phyloP scores from a whole-genome alignment of 2,113 vertebrate genomes.

The Junco hyemalis region DNA sequence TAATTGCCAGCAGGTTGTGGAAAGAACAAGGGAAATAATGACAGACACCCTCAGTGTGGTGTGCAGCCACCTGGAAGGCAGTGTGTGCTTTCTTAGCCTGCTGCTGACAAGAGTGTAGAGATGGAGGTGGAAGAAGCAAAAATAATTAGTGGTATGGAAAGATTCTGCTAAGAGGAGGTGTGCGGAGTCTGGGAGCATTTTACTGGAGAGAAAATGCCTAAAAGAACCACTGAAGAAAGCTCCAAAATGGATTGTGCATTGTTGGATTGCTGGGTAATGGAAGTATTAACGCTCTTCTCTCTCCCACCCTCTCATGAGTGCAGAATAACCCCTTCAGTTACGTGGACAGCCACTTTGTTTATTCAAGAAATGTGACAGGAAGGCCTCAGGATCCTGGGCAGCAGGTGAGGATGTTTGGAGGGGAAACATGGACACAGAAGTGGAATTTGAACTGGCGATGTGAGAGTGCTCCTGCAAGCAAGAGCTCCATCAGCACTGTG shows the following conservation, averaged over 20 bases:
- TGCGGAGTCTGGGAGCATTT: background rate
- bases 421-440: rapidly evolving
- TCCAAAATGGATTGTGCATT: background rate
- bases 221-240: background rate
- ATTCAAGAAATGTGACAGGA: background rate
- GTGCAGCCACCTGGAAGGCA: background rate
- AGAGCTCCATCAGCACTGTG: rapidly evolving
- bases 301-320: background rate
- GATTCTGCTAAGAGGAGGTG: background rate
- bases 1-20: background rate
- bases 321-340: background rate
- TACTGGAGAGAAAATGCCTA: background rate
- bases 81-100: background rate
- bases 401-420: background rate
- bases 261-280: background rate
- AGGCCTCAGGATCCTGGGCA: background rate
- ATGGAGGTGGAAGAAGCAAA: constrained; percentile 12
- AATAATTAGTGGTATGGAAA: constrained; percentile 23
- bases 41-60: background rate
- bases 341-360: background rate
- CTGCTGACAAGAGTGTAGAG: background rate
- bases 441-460: rapidly evolving
- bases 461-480: background rate
- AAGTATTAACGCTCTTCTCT: background rate
- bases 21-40: background rate